Base-by-base conservation (phyloP, 1,140 invertebrate species). In the Sesamia nonagrioides region DNA sequence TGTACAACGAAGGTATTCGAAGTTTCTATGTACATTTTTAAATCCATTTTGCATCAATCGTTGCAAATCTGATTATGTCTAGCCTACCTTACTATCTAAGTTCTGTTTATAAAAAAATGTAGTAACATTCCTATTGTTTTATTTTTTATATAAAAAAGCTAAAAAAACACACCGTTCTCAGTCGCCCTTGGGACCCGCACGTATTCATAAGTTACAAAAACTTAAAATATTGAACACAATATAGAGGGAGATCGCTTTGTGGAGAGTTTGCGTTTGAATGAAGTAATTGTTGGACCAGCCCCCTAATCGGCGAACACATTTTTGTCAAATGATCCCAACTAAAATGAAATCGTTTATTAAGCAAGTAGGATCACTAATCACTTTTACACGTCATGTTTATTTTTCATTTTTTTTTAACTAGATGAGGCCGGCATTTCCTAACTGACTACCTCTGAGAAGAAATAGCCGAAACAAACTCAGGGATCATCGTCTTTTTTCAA, bases 81-180 rank as follows among this genome's bases (percentile, higher is more conserved):
- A 89, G 45, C 75, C 87, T 90, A 92, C 74, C 88, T 91, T 91
- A 91, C 42, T 69, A 78, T 48, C 87, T 91, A 90, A 21, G 21
- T 80, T 80, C 78, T 80, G 77, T 86, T 89, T 86, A 86, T 85
- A 87, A 88, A 92, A 91, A 91, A 85, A 87, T 82, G 73, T 87
- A 79, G 84, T 86, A 89, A 92, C 84, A 85, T 88, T 79, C 83
- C 86, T 90, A 89, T 85, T n/a, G 79, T 80, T 80, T 87, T 83
- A 13, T 79, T 79, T 80, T 82, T 35, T 79, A 82, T 87, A 86
- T 76, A 84, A 82, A 91, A 86, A 91, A 89, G 88, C 87, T 89
- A 91, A 69, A 82, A 88, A 85, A 77, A 58, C 78, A 76, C 68
- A 77, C 76, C 82, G 78, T 82, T 82, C 73, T 88, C 90, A 89